A percentile compares a stretch with the other conserved stretches of the same genome.
phyloP scores from a whole-genome alignment of 2,888 invertebrate genomes.

The Agriotes lineatus region DNA sequence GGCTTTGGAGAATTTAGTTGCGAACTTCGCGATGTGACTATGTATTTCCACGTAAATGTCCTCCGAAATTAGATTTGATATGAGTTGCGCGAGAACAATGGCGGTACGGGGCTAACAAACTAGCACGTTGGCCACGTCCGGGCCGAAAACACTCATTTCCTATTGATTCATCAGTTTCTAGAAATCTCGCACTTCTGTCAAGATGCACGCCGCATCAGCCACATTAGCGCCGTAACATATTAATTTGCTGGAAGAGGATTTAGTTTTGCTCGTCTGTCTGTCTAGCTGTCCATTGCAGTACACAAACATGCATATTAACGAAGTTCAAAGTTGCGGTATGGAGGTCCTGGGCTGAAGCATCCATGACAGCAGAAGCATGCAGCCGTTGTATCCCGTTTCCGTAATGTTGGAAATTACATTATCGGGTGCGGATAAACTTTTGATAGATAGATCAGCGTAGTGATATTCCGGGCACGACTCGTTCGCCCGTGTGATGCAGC shows the following conservation, averaged over 20 bases:
- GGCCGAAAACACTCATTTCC: no score
- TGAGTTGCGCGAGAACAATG: no score
- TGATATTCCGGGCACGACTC: conserved; percentile 55
- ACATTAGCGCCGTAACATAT: conserved; percentile 4
- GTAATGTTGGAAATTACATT: conserved; percentile 56
- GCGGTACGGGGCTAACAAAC: background rate
- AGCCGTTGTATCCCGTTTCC: conserved; percentile 50
- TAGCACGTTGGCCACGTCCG: no score
- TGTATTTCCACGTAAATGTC: no score
- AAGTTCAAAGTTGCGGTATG: conserved; percentile 26
- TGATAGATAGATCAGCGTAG: conserved; percentile 58
- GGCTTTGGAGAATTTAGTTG: no score
- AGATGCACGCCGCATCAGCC: background rate
- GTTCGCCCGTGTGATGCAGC: conserved; percentile 47
- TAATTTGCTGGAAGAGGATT: conserved; percentile 24
- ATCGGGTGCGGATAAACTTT: conserved; percentile 58
- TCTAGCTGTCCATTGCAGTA: conserved; percentile 29
- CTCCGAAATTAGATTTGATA: no score
- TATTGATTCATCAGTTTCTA: no score
- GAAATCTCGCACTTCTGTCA: background rate
- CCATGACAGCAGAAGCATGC: conserved; percentile 24
- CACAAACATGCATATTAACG: conserved; percentile 33
- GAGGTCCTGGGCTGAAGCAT: conserved; percentile 7
- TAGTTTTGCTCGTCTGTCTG: conserved; percentile 21
- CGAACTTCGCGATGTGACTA: no score